A percentile compares a stretch with the other conserved stretches of the same genome.
phyloP scores from a whole-genome alignment of 2,113 vertebrate genomes.

The Psephotus haematonotus region DNA sequence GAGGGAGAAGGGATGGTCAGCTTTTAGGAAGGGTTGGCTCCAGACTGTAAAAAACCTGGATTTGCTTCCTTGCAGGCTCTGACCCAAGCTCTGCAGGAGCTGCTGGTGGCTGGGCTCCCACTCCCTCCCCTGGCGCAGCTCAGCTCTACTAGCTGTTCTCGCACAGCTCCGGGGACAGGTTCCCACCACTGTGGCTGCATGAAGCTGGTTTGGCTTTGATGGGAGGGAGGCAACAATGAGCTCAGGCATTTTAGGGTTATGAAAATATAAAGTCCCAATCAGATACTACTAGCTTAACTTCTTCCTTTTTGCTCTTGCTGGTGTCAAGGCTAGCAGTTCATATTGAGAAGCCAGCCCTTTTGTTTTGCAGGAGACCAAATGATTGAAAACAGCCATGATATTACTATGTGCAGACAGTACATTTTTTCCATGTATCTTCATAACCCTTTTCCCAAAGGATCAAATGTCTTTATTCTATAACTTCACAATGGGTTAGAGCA shows the following conservation, averaged over 20 bases:
- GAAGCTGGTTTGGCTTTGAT: background rate
- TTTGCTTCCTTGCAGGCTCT: background rate
- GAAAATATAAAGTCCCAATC: background rate
- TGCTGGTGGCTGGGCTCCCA: background rate
- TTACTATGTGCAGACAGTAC: background rate
- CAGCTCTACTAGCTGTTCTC: background rate
- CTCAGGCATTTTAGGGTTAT: background rate
- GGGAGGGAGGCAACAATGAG: background rate
- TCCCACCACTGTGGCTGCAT: background rate
- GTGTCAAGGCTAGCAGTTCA: background rate
- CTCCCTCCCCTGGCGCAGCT: background rate
- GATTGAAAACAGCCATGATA: constrained; percentile 63
- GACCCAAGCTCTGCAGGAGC: background rate
- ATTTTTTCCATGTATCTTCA: constrained; percentile 65
- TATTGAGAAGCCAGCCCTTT: background rate
- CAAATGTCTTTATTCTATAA: constrained; percentile 45
- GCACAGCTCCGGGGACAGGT: background rate
- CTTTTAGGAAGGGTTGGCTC: background rate
- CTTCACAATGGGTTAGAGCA: constrained; percentile 42
- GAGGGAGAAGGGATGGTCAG: background rate
- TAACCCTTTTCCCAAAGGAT: constrained; percentile 53
- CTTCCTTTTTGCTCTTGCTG: background rate
- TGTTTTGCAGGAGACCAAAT: constrained; percentile 29
- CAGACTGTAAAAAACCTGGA: background rate
- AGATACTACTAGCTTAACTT: background rate